phyloP scores from a whole-genome alignment of 2,113 vertebrate species.

The Kobus ellipsiprymnus region DNA sequence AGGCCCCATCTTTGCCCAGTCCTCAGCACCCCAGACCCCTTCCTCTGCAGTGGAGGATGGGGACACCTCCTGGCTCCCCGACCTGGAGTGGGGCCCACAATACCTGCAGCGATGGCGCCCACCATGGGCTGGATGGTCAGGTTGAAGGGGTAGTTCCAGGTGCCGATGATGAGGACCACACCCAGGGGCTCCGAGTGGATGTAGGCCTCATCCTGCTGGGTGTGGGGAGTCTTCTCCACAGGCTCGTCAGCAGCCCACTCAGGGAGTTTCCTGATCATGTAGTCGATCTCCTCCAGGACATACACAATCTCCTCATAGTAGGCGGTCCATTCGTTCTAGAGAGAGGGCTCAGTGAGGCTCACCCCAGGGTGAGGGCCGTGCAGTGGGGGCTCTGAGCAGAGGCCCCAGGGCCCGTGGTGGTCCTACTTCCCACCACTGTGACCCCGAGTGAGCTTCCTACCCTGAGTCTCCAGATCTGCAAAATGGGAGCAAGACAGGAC shows the following conservation, averaged over 20 bases:
- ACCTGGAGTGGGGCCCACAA: background rate
- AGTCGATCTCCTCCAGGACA: slow-evolving; percentile 82
- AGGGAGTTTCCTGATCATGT: slow-evolving; percentile 78
- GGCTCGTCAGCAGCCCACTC: slow-evolving; percentile 84
- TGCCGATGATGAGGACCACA: slow-evolving; percentile 88
- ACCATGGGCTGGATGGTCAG: slow-evolving; percentile 86
- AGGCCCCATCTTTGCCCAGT: background rate
- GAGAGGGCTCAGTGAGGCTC: rapidly evolving
- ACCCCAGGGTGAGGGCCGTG: rapidly evolving
- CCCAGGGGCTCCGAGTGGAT: slow-evolving; percentile 88
- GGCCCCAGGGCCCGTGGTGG: no score
- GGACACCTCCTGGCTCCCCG: background rate
- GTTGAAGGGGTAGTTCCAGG: slow-evolving; percentile 93
- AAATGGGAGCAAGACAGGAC: background rate
- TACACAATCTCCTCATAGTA: slow-evolving; percentile 84
- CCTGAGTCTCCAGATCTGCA: background rate
- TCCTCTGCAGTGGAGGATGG: rapidly evolving
- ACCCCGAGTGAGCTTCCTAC: background rate
- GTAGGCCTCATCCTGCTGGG: slow-evolving; percentile 83
- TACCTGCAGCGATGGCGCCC: slow-evolving; percentile 94
- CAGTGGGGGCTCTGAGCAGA: background rate
- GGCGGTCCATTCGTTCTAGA: slow-evolving; percentile 78
- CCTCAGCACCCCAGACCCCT: background rate
- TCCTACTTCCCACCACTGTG: background rate
- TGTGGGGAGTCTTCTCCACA: slow-evolving; percentile 82